Evolutionary conservation across 2,888 invertebrate species (phyloP).

Genomic region (Gibbula magus): DNA sequence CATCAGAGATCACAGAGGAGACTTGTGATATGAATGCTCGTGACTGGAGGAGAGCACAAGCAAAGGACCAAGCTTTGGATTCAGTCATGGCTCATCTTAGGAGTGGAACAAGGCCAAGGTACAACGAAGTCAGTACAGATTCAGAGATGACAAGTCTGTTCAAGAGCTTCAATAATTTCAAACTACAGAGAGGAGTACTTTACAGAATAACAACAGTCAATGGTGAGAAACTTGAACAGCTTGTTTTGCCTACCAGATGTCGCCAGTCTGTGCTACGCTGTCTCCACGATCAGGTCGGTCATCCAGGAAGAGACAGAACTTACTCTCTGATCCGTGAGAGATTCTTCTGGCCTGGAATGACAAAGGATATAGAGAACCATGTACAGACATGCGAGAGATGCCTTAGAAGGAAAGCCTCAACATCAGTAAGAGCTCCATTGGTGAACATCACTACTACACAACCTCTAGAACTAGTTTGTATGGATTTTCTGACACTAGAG

Average conservation of each 20-base stretch:
- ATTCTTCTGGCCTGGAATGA: background rate
- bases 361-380: conserved; percentile 26
- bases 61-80: conserved; percentile 17
- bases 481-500: background rate
- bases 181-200: conserved; percentile 17
- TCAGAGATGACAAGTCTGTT: background rate
- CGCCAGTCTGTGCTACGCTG: conserved; percentile 22
- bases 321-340: background rate
- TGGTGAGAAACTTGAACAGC: background rate
- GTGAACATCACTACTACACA: background rate
- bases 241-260: conserved; percentile 27
- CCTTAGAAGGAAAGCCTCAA: background rate
- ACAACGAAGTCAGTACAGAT: background rate
- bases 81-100: background rate
- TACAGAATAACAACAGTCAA: conserved; percentile 15
- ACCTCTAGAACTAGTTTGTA: background rate
- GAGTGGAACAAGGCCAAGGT: background rate
- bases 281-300: conserved; percentile 34
- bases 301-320: conserved; percentile 35
- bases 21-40: background rate
- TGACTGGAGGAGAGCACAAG: conserved; percentile 18
- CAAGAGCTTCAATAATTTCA: conserved; percentile 22
- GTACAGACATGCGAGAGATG: background rate
- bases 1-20: background rate
- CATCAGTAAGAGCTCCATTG: background rate